These are phyloP conservation scores for Balaenoptera acutorostrata DNA, from an alignment of 2,113 vertebrate species.

Conservation along the genomic window DNA sequence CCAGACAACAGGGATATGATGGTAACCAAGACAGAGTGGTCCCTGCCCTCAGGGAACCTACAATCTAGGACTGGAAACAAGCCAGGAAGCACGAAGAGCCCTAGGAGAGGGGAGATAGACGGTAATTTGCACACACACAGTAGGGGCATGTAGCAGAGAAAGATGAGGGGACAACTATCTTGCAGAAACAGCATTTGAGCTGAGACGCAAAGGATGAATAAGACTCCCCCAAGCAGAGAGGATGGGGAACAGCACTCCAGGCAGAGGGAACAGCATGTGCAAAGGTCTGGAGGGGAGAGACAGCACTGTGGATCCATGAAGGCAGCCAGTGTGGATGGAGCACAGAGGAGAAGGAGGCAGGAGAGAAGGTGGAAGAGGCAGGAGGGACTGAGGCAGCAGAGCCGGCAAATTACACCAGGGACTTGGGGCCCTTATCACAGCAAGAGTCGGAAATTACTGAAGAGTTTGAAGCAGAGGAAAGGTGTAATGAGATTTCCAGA, in stretches of 20 bases:
- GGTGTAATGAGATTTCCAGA: background rate
- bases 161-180: too few species aligned
- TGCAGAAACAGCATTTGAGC: background rate
- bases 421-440: background rate
- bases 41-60: background rate
- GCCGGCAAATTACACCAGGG: accelerated
- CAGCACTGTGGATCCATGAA: background rate
- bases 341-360: too few species aligned
- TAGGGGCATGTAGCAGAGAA: background rate
- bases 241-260: background rate
- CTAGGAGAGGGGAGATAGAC: background rate
- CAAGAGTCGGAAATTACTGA: background rate
- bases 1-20: background rate
- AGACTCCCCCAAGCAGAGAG: background rate
- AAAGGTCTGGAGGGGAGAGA: background rate
- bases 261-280: background rate
- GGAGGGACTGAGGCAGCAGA: background rate
- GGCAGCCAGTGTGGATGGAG: background rate
- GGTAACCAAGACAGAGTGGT: background rate
- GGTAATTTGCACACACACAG: background rate
- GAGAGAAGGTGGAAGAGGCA: background rate
- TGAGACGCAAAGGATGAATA: background rate
- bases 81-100: background rate
- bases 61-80: background rate
- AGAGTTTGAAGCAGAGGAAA: background rate